phyloP scores from a whole-genome alignment of 2,888 invertebrate genomes.

The Empis stercorea region DNA sequence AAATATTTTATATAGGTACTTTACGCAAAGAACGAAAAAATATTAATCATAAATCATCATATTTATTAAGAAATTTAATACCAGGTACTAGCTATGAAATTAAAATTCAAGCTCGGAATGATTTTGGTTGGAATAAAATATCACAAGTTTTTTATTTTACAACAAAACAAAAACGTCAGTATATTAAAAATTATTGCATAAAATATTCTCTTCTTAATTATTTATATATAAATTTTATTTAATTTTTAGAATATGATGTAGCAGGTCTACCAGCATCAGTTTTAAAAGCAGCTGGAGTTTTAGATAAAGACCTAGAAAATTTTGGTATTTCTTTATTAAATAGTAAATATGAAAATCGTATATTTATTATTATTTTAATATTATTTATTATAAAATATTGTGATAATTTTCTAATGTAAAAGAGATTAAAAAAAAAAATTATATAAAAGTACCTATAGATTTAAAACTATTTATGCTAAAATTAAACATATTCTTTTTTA shows the following conservation, averaged over 20 bases:
- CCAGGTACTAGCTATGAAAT: conserved; percentile 43
- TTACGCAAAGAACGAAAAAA: conserved; percentile 7
- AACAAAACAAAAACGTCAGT: conserved; percentile 39
- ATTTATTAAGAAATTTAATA: conserved; percentile 39
- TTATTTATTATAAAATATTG: no score
- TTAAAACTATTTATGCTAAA: no score
- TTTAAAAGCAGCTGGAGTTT: conserved; percentile 25
- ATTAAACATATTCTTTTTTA: no score
- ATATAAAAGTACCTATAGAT: no score
- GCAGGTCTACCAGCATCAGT: conserved; percentile 37
- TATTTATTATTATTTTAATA: no score
- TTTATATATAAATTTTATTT: conserved; percentile 8
- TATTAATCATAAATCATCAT: conserved; percentile 39
- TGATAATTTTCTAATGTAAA: no score
- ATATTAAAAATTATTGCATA: no score
- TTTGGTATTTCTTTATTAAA: no score
- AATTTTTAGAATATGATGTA: conserved; percentile 32
- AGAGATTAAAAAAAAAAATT: no score
- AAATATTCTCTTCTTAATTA: no score
- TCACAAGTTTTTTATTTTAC: conserved; percentile 43
- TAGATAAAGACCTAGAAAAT: conserved; percentile 14
- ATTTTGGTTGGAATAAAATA: conserved; percentile 43
- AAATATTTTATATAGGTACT: no score
- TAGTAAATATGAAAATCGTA: no score
- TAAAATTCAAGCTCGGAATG: conserved; percentile 42